Base-by-base conservation (phyloP, 2,888 invertebrate species). In the Spatulosminthurus flaviceps region DNA sequence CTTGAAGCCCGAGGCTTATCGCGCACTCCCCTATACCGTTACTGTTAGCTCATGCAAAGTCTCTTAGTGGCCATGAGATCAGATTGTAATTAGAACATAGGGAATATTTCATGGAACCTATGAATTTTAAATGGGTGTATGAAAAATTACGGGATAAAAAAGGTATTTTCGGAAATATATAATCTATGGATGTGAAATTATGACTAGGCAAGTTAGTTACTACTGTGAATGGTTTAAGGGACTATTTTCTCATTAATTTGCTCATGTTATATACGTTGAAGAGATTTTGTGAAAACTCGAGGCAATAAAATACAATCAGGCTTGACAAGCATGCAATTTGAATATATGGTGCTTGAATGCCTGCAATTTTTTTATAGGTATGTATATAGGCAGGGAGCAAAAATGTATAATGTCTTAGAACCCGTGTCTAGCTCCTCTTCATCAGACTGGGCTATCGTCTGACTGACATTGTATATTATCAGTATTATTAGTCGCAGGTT, bases 221-320 rank as follows among this genome's bases (percentile, higher is more conserved):
- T 51, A 41, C 41, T 41, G 13, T 41, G 13, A 9, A 41, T 41
- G 7, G 7, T 41, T 9, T 41, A 41, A 13, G 7, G 9, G 16
- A 9, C 5, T 51, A 51, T 51, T 51, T 34, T 51, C 7, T 51
- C 51, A 16, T 51, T 2, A 2, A 51, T 51, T 51, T 51, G 1
- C 5, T 4, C 19, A 51, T 51, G 16, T 34, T 5, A 16, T 51
- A 16, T 19, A 51, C 7, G n/a, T n/a, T 19, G 7, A n/a, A 51
- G 16, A 11, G 16, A 9, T 51, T 51, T n/a, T 51, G 51, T 51
- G 51, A 51, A 51, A 51, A 51, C n/a, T 51, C 16, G 51, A 51
- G 51, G 51, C 51, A 51, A 51, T 51, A 51, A 51, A 51, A 51
- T 51, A 51, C 51, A 51, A 51, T 51, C 51, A 51, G n/a, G n/a